A percentile compares a stretch with the other conserved stretches of the same genome.
Evolutionary conservation across 2,113 vertebrate genomes (phyloP).

Genomic region (Pterophyllum scalare): DNA sequence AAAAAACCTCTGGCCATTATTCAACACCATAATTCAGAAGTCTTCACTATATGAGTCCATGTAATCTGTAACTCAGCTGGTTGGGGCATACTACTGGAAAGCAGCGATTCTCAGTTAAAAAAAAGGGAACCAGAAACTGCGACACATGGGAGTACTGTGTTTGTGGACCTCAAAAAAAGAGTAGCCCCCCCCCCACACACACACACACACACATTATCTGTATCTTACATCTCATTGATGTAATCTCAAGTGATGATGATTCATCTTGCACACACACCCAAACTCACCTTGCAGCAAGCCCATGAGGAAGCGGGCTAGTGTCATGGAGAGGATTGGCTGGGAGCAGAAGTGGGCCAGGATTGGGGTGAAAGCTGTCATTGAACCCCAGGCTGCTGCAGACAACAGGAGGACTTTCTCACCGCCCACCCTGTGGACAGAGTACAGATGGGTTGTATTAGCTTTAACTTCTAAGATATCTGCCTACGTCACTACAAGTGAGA

Average conservation of each 20-base stretch:
- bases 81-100: background rate
- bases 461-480: background rate
- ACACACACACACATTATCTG: too few species aligned
- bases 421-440: conserved; percentile 83
- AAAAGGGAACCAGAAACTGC: background rate
- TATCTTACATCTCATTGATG: too few species aligned
- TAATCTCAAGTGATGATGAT: conserved; percentile 1
- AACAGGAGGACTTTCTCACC: conserved; percentile 94
- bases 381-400: conserved; percentile 91
- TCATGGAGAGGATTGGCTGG: conserved; percentile 88
- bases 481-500: background rate
- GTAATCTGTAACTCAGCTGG: background rate
- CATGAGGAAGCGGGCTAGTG: conserved; percentile 89
- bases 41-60: background rate
- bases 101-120: background rate
- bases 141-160: background rate
- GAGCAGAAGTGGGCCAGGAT: conserved; percentile 86
- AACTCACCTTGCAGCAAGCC: conserved; percentile 94
- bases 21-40: background rate
- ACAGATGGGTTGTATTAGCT: background rate
- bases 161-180: too few species aligned
- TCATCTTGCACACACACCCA: fast-evolving
- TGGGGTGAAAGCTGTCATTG: conserved; percentile 88
- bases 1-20: background rate
- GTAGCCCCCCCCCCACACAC: too few species aligned